These are phyloP conservation scores for Anarsia innoxiella DNA, from an alignment of 2,888 invertebrate species.

Conservation along the genomic window DNA sequence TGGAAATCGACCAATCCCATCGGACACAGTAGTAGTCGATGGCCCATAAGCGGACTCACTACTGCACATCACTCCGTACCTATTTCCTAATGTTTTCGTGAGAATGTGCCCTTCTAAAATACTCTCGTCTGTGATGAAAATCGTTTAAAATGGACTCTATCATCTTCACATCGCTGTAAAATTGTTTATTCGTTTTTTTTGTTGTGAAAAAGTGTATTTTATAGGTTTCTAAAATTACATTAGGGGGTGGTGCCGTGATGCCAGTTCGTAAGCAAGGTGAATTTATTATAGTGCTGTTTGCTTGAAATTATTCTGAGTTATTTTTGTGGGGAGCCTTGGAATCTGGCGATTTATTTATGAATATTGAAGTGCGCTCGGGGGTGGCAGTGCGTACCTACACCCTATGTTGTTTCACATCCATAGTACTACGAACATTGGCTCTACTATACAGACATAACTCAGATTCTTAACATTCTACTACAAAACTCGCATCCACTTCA, in stretches of 20 bases:
- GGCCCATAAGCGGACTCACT: constrained; percentile 55
- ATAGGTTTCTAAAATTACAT: constrained; percentile 59
- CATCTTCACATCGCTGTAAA: constrained; percentile 41
- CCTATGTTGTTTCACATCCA: constrained; percentile 42
- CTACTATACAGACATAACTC: too few relatives aligned
- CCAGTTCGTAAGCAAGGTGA: constrained; percentile 86
- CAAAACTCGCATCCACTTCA: too few relatives aligned
- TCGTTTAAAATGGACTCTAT: constrained; percentile 52
- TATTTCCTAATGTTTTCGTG: constrained; percentile 65
- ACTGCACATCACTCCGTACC: constrained; percentile 51
- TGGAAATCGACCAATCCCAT: constrained; percentile 78
- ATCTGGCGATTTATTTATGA: constrained; percentile 16
- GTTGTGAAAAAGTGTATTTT: constrained; percentile 35
- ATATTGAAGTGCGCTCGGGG: constrained; percentile 31
- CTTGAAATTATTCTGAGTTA: constrained; percentile 22
- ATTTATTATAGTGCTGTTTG: constrained; percentile 29
- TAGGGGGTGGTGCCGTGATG: constrained; percentile 77
- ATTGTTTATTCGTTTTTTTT: constrained; percentile 53
- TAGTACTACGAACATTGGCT: too few relatives aligned
- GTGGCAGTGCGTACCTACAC: constrained; percentile 32
- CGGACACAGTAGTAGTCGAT: constrained; percentile 69
- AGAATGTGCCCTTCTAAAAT: constrained; percentile 52
- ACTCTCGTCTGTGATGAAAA: constrained; percentile 51
- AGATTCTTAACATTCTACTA: too few relatives aligned
- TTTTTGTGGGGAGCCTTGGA: constrained; percentile 17